Evolutionary conservation across 1,140 invertebrate species (phyloP), one percentile per base, ranked within the genome.

Genomic region (Dufourea novaeangliae): DNA sequence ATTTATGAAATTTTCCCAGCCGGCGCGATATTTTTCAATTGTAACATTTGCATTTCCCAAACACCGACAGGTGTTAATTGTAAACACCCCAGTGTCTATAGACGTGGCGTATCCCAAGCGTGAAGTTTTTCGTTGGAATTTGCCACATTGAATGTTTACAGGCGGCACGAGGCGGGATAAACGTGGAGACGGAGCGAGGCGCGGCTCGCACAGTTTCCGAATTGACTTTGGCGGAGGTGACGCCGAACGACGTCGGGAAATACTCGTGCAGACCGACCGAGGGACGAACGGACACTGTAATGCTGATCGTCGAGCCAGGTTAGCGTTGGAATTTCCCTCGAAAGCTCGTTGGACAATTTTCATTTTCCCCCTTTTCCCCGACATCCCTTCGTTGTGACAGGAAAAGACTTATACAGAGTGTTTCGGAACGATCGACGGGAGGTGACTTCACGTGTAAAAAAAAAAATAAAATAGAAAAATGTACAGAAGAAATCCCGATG

Each of bases 221-320:
- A 79, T 89, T 92, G 59, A 94, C 93, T 61, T 86, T 93, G 67
- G 91, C 92, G 37, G 87, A 88, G n/a, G 88, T 93, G 32, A 90
- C 90, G 25, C 69, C 78, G 22, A 80, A 86, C 54, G 93, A 94
- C 78, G 89, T 92, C 0, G 94, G 94, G 6, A 94, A 94, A 84
- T 94, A 94, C 85, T 93, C 93, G 27, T 94, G 94, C 85, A 88
- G 91, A 80, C 93, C 94, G 2, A 88, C 91, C 22, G 92, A 93
- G 73, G 92, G 92, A 44, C 91, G 91, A 39, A 88, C 92, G 6
- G 92, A 93, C 57, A 93, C 91, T 20, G 90, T 94, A 66, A 85
- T 90, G 69, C 87, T 94, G 71, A 86, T 93, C 78, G 93, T 94
- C 41, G 87, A 94, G 14, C 89, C 91, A 87, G 93, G 93, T 93